Base-by-base conservation (phyloP, 92 coral and sea anemone genomes). In the Porites lobata region DNA sequence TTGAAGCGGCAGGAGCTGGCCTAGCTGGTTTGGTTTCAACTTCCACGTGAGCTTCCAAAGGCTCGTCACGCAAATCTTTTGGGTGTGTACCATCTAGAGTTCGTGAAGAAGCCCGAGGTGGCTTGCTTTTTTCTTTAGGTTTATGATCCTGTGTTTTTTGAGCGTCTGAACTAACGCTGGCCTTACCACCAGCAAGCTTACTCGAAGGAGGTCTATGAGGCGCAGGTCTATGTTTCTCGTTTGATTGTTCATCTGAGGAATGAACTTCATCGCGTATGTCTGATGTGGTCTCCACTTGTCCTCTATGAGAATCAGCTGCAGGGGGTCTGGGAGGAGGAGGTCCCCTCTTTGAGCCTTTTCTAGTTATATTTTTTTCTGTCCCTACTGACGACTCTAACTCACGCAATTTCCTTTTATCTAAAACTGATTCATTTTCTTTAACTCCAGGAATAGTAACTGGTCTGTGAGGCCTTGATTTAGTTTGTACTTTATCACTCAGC, bases 1-100 rank as follows among this genome's bases (percentile, higher is more conserved):
- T 61, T 3, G 64, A 50, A 32, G 22, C 88, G 24, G 88, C 65
- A 4, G 98, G 86, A n/a, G 91, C 89, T 24, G 99, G 98, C 61
- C 96, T 89, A 12, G 90, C 83, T 8, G 93, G 95, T 81, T 88
- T 93, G 17, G 83, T 75, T 58, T 86, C 94, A 50, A 88, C 74
- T 15, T 76, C 83, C 32, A 65, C 72, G n/a, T 9, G 57, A 59
- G 68, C 22, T 56, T 84, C 59, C 1, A 7, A 74, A 13, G 80
- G 43, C 50, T 53, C 72, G 7, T 50, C 52, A 18, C 22, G 79
- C 15, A 15, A 47, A 2, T 84, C 50, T 50, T 73, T 84, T 9
- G 68, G 50, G 22, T 54, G 54, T 29, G 64, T 47, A 8, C 59
- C 38, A 22, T 89, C 92, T 13, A 68, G 17, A 15, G 26, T 50